Base-by-base conservation (phyloP, 2,113 vertebrate species). In the Ammospiza nelsoni region DNA sequence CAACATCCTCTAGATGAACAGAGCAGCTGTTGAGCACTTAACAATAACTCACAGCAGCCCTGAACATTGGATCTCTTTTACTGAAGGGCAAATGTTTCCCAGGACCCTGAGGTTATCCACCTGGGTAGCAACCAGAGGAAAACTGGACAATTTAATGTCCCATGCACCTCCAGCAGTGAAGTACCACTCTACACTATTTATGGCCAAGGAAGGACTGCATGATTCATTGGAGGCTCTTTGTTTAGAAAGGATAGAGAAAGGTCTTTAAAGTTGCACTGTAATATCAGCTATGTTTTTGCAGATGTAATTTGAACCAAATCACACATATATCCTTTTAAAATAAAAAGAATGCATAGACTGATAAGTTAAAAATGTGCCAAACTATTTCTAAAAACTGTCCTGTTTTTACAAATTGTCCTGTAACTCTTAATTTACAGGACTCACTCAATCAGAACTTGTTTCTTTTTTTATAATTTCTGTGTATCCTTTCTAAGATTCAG, bases 81-180 rank as follows among this genome's bases (percentile, higher is more conserved):
- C 33, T 92, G 72, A 86, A 80, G 48, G 82, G 68, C 48, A 55
- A 94, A 72, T 68, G 41, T 92, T 96, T 97, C 94, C 90, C 94
- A 95, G 90, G 93, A 95, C 90, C 92, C 83, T 94, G 88, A 94
- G 68, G 90, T 95, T 96, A 96, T 84, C 93, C 95, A 92, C 92
- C 85, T 95, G 94, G 92, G 61, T 18, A 78, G 48, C 44, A 88
- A 93, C 48, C 83, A 95, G 68, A 81, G 72, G 68, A 91, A 90
- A 84, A 57, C 33, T 29, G 68, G 72, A 81, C 68, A 93, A 90
- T 69, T 85, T 92, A 55, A 80, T 54, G 85, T 88, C 79, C 68
- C 4, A 0, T 58, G 65, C 72, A 92, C 93, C 82, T 93, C 93
- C 76, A 91, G 65, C 71, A 84, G 43, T 85, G 89, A 84, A 95